Conservation (phyloP, 2,888 invertebrate genomes). For the Tinea pellionella region DNA sequence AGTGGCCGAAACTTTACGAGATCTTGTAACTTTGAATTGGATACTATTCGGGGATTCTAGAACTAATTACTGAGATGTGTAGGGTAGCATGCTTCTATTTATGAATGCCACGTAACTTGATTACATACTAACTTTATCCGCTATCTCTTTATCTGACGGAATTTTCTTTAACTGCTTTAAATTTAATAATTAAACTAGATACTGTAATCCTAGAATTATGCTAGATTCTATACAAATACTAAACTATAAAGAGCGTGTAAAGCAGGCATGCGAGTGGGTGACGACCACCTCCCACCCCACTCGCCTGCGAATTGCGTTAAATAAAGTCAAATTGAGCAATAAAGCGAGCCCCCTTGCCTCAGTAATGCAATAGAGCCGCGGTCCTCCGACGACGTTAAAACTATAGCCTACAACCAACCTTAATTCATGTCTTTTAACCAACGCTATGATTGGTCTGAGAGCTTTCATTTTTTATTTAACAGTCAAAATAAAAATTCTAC, state of each 20-base stretch:
- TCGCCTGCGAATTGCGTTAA: constrained; percentile 54
- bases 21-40: constrained; percentile 15
- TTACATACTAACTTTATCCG: too few species aligned
- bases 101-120: background rate
- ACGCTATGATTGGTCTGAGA: too few species aligned
- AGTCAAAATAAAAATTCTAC: too few species aligned
- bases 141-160: too few species aligned
- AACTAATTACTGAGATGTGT: background rate
- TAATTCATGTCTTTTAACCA: too few species aligned
- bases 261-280: constrained; percentile 19
- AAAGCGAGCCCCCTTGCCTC: constrained; percentile 51
- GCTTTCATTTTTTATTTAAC: too few species aligned
- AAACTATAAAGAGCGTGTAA: constrained; percentile 18
- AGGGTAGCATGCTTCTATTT: background rate
- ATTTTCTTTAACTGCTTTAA: too few species aligned
- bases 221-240: background rate
- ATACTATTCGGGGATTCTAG: background rate
- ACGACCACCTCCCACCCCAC: constrained; percentile 26
- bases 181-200: too few species aligned
- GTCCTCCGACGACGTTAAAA: constrained; percentile 35
- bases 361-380: constrained; percentile 59
- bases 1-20: constrained; percentile 17
- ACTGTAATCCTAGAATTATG: too few species aligned
- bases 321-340: constrained; percentile 71
- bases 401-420: constrained; percentile 23